phyloP scores from a whole-genome alignment of 2,888 invertebrate genomes.

The Ferrisia virgata region DNA sequence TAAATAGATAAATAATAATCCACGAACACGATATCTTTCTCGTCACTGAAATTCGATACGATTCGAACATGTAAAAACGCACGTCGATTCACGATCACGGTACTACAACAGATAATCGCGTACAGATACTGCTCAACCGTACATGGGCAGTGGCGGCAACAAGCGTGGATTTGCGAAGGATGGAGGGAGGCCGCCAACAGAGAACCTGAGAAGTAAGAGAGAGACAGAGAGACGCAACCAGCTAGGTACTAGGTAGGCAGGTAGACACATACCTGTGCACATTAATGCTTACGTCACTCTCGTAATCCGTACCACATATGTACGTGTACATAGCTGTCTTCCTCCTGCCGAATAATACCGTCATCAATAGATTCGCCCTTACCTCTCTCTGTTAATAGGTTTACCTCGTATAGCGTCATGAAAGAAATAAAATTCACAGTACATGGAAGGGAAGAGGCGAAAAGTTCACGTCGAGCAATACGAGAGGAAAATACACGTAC shows the following conservation, averaged over 20 bases:
- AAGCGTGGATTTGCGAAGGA: background rate
- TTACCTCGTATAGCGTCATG: too few species aligned
- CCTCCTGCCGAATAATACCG: background rate
- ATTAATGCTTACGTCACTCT: slow-evolving; percentile 41
- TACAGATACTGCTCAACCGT: slow-evolving; percentile 21
- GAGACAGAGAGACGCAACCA: too few species aligned
- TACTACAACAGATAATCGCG: slow-evolving; percentile 39
- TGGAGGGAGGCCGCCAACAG: background rate
- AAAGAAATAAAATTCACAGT: too few species aligned
- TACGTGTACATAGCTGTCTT: background rate
- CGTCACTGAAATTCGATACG: background rate
- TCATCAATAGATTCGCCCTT: too few species aligned
- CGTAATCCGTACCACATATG: background rate
- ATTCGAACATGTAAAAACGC: background rate
- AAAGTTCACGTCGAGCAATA: too few species aligned
- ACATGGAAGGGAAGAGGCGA: too few species aligned
- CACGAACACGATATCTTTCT: background rate
- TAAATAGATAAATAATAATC: too few species aligned
- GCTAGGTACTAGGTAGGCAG: background rate
- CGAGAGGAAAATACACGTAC: too few species aligned
- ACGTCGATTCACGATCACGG: slow-evolving; percentile 26
- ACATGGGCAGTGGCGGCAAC: slow-evolving; percentile 30
- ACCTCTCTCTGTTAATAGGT: too few species aligned
- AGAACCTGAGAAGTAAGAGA: too few species aligned
- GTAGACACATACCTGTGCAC: slow-evolving; percentile 32